Evolutionary conservation across 2,113 vertebrate genomes (phyloP), one percentile per base, ranked within the genome.

Genomic region (Labeo catla): DNA sequence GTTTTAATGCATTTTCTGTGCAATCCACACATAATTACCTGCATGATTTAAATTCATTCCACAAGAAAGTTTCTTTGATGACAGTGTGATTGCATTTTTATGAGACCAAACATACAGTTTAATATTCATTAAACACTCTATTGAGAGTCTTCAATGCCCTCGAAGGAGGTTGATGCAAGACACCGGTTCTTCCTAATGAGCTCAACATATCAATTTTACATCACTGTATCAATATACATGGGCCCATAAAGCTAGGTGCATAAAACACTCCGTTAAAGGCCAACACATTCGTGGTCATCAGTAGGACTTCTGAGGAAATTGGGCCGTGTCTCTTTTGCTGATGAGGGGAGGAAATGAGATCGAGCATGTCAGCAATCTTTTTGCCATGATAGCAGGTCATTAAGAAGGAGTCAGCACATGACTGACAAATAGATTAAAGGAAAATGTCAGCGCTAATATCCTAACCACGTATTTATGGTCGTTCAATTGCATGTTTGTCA

Each of bases 381-480:
- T 19, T 39, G 6, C 57, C 47, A 83, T 87, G 28, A 82, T 52
- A 87, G 72, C 72, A 43, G 36, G 79, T 82, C 59, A 83, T 81
- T 86, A 74, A 76, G 49, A 74, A 50, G n/a, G 10, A 65, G 78
- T 82, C 78, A 19, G 45, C n/a, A 52, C 86, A 76, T 66, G 80
- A 83, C 80, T 87, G 86, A 83, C 80, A 80, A 65, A 83, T 61
- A 61, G 89, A 91, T 85, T 91, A 85, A 91, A 91, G 89, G 74
- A 59, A 86, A 92, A 89, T 89, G 90, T 91, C 91, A 91, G 66
- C 54, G 72, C 36, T 89, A 85, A 91, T 91, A 89, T 89, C 66
- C 83, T 73, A 43, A 68, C 43, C 49, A 8, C 84, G 86, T 74
- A 87, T 90, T 91, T 91, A 81, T 74, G 80, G 80, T 83, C 57